phyloP scores from a whole-genome alignment of 2,113 vertebrate species.

The Anarhynchus alexandrinus region DNA sequence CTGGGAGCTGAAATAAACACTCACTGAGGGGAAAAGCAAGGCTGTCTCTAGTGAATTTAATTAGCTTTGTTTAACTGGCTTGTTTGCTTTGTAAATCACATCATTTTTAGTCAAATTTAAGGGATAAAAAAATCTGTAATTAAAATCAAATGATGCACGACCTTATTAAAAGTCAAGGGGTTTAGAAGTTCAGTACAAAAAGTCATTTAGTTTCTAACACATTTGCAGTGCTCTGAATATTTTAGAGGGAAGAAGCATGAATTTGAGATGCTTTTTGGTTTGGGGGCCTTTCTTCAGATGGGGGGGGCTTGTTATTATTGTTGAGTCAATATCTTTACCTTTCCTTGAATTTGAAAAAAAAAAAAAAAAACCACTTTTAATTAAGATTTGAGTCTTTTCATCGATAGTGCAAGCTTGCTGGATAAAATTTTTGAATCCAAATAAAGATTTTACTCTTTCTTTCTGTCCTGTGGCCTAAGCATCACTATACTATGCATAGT shows the following conservation, averaged over 20 bases:
- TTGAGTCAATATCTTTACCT: not conserved
- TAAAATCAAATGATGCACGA: constrained; percentile 55
- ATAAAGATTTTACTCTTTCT: not conserved
- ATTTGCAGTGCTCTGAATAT: not conserved
- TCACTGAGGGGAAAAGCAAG: constrained; percentile 64
- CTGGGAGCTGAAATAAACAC: constrained; percentile 72
- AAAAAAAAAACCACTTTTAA: not conserved
- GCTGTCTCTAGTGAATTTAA: constrained; percentile 63
- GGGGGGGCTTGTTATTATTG: not conserved
- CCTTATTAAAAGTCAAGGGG: constrained; percentile 43
- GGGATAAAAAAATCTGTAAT: constrained; percentile 54
- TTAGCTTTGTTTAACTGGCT: constrained; percentile 69
- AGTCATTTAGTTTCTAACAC: not conserved
- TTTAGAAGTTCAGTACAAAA: constrained; percentile 45
- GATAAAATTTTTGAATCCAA: not conserved
- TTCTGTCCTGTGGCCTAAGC: not conserved
- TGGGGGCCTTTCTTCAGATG: not conserved
- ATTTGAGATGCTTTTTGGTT: not conserved
- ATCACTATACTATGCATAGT: not conserved
- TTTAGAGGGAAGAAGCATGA: not conserved
- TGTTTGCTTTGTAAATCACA: constrained; percentile 66
- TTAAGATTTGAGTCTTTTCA: not conserved
- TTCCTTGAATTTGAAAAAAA: not conserved
- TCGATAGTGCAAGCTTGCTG: not conserved
- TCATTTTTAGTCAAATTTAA: constrained; percentile 64